Conservation (phyloP, 2,797 vertebrate genomes). For the Perodicticus potto region DNA sequence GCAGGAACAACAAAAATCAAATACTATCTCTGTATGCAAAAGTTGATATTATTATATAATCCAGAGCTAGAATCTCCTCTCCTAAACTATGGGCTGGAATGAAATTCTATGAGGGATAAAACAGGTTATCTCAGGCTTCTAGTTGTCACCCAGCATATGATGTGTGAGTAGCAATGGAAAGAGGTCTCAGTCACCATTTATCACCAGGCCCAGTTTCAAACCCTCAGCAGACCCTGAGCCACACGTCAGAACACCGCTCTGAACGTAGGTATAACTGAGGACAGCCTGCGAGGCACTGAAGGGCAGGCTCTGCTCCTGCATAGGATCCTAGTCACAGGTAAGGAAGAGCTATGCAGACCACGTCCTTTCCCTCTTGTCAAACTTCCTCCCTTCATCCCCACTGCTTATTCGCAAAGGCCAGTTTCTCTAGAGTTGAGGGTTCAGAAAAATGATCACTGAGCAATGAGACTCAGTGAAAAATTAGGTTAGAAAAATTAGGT, state of each 20-base stretch:
- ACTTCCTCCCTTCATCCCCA: background rate
- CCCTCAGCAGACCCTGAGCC: background rate
- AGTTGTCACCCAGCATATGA: background rate
- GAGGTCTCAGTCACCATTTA: background rate
- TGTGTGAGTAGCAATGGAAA: background rate
- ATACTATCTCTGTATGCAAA: background rate
- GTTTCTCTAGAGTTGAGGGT: background rate
- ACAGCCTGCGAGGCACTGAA: background rate
- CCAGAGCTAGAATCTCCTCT: background rate
- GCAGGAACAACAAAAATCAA: constrained; percentile 11
- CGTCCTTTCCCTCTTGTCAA: background rate
- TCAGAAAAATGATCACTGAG: background rate
- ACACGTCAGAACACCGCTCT: background rate
- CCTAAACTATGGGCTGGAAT: background rate
- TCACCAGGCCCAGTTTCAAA: background rate
- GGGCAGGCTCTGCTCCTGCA: background rate
- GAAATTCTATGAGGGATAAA: background rate
- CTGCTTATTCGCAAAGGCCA: background rate
- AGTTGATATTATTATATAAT: background rate
- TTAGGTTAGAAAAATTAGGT: background rate
- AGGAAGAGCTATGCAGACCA: background rate
- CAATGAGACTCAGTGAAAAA: constrained; percentile 20
- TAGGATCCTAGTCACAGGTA: background rate
- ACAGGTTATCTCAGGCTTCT: background rate
- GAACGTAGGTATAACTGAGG: background rate